Evolutionary conservation across 1,140 invertebrate genomes (phyloP).

Genomic region (Copidosoma floridanum): DNA sequence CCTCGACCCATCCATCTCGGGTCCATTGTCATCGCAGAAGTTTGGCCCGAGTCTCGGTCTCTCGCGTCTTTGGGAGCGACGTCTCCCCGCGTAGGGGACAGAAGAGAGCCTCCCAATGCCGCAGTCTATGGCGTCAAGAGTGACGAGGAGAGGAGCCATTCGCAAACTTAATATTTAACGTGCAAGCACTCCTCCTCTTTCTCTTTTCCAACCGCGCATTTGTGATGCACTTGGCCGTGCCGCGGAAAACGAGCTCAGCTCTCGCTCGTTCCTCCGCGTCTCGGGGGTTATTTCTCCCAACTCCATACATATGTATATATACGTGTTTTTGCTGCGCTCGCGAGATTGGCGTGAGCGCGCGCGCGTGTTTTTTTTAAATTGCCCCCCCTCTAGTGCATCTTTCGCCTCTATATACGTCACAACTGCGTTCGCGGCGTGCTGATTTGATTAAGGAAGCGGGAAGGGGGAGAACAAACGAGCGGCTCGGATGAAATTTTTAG

Average conservation of each 20-base stretch:
- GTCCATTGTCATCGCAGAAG: no score
- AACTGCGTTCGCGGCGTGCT: slow-evolving; percentile 19
- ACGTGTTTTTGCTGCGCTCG: no score
- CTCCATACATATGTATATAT: no score
- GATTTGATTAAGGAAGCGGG: slow-evolving; percentile 23
- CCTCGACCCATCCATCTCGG: no score
- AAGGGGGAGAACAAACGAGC: no score
- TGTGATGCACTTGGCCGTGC: no score
- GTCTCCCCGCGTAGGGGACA: background rate
- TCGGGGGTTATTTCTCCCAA: slow-evolving; percentile 27
- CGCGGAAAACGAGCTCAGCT: no score
- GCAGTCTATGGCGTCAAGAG: background rate
- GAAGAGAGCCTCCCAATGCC: no score
- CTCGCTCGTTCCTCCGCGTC: slow-evolving; percentile 5
- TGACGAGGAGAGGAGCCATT: slow-evolving; percentile 5
- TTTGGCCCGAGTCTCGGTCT: no score
- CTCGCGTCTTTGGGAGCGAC: no score
- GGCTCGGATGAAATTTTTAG: slow-evolving; percentile 26
- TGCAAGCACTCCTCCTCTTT: background rate
- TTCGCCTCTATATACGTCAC: no score
- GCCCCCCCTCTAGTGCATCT: no score
- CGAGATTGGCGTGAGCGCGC: slow-evolving; percentile 22
- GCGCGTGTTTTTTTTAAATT: slow-evolving; percentile 25
- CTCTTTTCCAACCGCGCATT: background rate
- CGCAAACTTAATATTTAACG: slow-evolving; percentile 24